Evolutionary conservation across 2,113 vertebrate genomes (phyloP).

Genomic region (Strix uralensis): DNA sequence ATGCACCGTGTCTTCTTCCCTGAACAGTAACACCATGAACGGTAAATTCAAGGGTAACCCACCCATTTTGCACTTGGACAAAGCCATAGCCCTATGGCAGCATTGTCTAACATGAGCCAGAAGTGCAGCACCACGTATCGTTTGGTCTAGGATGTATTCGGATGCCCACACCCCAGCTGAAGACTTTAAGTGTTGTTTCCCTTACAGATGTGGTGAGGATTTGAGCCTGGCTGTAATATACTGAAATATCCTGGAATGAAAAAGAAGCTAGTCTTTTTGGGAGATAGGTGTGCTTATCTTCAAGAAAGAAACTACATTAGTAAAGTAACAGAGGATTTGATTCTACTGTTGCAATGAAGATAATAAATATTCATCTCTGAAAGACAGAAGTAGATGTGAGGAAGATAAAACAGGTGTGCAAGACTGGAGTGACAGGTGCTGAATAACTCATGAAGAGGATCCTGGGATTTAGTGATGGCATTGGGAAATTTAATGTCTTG

Average conservation of each 20-base stretch:
- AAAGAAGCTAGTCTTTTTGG: neutral
- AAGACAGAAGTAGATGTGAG: neutral
- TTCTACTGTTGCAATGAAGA: neutral
- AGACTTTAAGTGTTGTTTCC: neutral
- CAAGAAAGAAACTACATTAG: neutral
- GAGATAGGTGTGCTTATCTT: neutral
- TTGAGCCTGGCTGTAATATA: neutral
- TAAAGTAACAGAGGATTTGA: neutral
- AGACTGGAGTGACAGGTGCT: neutral
- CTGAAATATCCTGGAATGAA: neutral
- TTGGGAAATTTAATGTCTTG: neutral
- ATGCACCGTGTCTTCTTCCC: neutral
- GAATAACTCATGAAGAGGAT: constrained; percentile 5
- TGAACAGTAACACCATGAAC: neutral
- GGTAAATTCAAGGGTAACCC: neutral
- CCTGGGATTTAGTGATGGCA: neutral
- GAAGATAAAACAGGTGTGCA: neutral
- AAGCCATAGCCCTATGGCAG: neutral
- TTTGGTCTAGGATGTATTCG: neutral
- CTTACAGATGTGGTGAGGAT: neutral
- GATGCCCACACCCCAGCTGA: neutral
- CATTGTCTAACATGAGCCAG: neutral
- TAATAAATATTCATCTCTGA: neutral
- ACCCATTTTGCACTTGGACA: neutral
- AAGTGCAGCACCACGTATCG: neutral